Evolutionary conservation across 2,888 invertebrate species (phyloP), one percentile per base, ranked within the genome.

Genomic region (Hylaea fasciaria): DNA sequence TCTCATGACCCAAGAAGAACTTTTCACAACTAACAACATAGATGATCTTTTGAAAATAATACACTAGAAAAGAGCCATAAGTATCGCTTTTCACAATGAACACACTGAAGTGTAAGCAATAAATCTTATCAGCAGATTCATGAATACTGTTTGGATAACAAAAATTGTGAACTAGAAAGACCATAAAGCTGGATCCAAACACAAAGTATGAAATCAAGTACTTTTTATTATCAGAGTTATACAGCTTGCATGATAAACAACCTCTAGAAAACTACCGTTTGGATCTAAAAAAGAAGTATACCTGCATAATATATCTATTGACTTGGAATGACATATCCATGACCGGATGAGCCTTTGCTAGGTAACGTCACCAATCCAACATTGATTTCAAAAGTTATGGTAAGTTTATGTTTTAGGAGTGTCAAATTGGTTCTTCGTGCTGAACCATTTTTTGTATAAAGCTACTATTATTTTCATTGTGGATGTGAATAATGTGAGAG

Each of bases 381-480:
- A 75, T 80, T 69, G 78, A 70, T 70, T 64, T 69, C 74, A 72
- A 81, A 75, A 77, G 76, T 77, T 74, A 89, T 73, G 91, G 91
- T 91, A 91, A 91, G 91, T 91, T 77, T 81, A 48, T 82, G 78
- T 80, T 80, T 81, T 74, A 83, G 90, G 90, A 87, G 90, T 89
- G 90, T 79, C 81, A 83, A 83, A 82, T 84, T 84, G 85, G 83
- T 86, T 78, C 81, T 73, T 78, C 82, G 81, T 75, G 80, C 82
- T 80, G 82, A 46, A 53, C 48, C 48, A 12, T 44, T 39, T 52
- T 39, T n/a, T n/a, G n/a, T 52, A 66, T 73, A 69, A 69, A 65
- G 70, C 59, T 70, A 65, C 67, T 68, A 47, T 57, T 50, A 64
- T 50, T 67, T 57, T 65, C 49, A 66, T 53, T 60, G 59, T 64